Evolutionary conservation across 1,140 invertebrate species (phyloP), one percentile per base, ranked within the genome.

Genomic region (Saccostrea glomerata): DNA sequence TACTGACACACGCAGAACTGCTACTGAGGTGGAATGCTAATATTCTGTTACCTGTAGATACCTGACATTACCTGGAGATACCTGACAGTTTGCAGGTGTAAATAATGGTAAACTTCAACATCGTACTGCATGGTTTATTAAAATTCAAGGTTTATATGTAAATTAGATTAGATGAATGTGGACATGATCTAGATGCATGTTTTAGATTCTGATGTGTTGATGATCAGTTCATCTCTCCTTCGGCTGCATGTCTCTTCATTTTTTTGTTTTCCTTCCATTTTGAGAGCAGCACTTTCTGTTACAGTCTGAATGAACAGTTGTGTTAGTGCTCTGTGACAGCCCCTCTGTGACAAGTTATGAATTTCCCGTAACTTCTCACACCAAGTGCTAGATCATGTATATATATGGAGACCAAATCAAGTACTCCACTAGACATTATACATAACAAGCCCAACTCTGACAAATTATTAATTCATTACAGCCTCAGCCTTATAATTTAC

Each of bases 121-220:
- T 73, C 23, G 3, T 25, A 11, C 70, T 73, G 13, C 30, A 36
- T 0, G 30, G 30, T 30, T 30, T 15, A 30, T 73, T 30, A 73
- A 73, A 73, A 73, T 73, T 73, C 70, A 73, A 73, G 70, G 70
- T 30, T 73, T 73, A n/a, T 40, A 73, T 30, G 70, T 73, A 73
- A 73, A 73, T 73, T 0, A 63, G 58, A 17, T 5, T 63, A 63
- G 15, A 63, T 63, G 58, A 60, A 60, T 60, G 58, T 63, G n/a
- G 58, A 7, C 47, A 47, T 47, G 47, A 6, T 47, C 47, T 47
- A 7, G 47, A 47, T 47, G 9, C 47, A 47, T 47, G 47, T 5
- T 47, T 47, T 47, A 47, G 47, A 6, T 47, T 47, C 47, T 47
- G 47, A 47, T 47, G 47, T 47, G 47, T 47, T 47, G 47, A 47